Conservation (phyloP, 2,797 vertebrate genomes). For the Enteromius fasciolatus region DNA sequence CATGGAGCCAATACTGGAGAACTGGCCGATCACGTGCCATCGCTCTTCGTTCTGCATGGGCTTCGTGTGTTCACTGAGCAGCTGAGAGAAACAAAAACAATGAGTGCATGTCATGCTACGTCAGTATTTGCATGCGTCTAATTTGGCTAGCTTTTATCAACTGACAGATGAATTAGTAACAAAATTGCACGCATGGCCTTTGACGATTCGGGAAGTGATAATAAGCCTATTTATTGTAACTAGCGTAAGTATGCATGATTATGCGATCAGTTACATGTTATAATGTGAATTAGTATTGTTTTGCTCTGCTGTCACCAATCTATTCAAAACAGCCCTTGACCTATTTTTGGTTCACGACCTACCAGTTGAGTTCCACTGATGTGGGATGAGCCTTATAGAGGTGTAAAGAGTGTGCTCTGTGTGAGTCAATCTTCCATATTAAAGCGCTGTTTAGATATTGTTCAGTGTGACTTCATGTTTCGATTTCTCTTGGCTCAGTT, state of each 20-base stretch:
- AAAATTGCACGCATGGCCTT: neutral
- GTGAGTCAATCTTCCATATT: neutral
- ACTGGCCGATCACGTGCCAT: slow-evolving; percentile 93
- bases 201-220: neutral
- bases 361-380: neutral
- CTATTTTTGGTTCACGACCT: neutral
- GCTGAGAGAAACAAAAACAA: slow-evolving; percentile 68
- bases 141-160: neutral
- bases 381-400: neutral
- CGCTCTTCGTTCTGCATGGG: slow-evolving; percentile 69
- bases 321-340: neutral
- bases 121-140: neutral
- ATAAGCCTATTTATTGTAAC: neutral
- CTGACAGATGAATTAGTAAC: slow-evolving; percentile 4
- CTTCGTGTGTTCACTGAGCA: slow-evolving; percentile 78
- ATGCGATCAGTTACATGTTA: neutral
- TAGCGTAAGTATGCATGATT: neutral
- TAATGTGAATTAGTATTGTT: neutral
- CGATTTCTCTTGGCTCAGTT: neutral
- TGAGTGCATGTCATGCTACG: neutral
- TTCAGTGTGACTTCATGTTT: neutral
- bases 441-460: neutral
- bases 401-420: neutral
- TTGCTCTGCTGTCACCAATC: neutral
- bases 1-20: slow-evolving; percentile 97